These are phyloP conservation scores for Ursus arctos DNA, from an alignment of 2,113 vertebrate genomes.

Conservation along the genomic window DNA sequence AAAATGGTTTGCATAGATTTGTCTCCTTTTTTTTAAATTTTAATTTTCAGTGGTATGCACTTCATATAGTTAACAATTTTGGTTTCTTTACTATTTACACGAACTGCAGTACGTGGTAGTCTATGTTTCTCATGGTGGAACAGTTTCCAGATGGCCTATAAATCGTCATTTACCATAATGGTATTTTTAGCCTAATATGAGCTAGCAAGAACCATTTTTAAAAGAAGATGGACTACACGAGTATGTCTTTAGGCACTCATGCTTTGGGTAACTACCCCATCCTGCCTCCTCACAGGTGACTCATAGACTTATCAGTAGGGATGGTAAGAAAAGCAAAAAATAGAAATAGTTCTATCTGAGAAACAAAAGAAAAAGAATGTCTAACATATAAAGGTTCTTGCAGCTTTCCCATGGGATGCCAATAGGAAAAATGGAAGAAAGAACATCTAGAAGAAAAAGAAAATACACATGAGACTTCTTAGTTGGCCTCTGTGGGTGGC, in stretches of 20 bases:
- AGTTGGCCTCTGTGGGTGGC: neutral
- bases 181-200: neutral
- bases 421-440: slow-evolving; percentile 4
- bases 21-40: neutral
- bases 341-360: neutral
- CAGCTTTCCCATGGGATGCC: neutral
- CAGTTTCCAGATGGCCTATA: neutral
- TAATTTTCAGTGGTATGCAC: neutral
- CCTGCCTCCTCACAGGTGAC: neutral
- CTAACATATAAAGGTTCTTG: neutral
- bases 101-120: neutral
- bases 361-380: neutral
- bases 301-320: neutral
- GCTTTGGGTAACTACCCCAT: neutral
- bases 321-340: neutral
- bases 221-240: neutral
- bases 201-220: neutral
- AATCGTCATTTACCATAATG: neutral
- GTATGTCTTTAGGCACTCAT: neutral
- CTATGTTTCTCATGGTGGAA: neutral
- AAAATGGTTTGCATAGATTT: neutral
- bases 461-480: neutral
- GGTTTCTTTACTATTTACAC: neutral
- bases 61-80: neutral
- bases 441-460: slow-evolving; percentile 1